Conservation (phyloP, 2,113 vertebrate genomes). For the Ptilorrhoa leucosticta region DNA sequence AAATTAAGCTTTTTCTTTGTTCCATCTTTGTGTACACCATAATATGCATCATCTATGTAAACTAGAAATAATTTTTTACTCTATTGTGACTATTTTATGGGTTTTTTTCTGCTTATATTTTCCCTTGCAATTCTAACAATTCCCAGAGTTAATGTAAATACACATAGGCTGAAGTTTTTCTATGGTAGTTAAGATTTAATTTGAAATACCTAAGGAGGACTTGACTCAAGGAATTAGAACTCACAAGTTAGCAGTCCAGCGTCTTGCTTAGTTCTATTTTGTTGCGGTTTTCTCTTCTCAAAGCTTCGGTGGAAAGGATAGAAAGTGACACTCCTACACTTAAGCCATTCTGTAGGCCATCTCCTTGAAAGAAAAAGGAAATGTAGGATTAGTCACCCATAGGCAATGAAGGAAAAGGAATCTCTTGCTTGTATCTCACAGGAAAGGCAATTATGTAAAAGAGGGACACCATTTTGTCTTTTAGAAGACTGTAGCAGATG, state of each 20-base stretch:
- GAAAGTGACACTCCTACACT: not conserved
- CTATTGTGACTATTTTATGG: not conserved
- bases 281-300: not conserved
- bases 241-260: not conserved
- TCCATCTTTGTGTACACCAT: not conserved
- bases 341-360: not conserved
- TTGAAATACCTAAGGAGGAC: not conserved
- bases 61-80: conserved; percentile 23
- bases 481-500: not conserved
- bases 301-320: not conserved
- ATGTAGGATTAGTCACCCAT: not conserved
- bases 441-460: not conserved
- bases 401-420: not conserved
- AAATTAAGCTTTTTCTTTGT: not conserved
- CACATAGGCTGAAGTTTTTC: conserved; percentile 55
- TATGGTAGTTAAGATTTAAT: not conserved
- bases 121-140: conserved; percentile 56
- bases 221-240: not conserved
- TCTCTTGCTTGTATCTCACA: not conserved
- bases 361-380: not conserved
- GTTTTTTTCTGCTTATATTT: conserved; percentile 52
- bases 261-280: not conserved
- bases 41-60: conserved; percentile 40
- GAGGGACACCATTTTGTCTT: not conserved
- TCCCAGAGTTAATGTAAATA: conserved; percentile 62